Percentiles rank a stretch among this genome's conserved stretches.
These are phyloP conservation scores for Frieseomelitta varia DNA, from an alignment of 1,140 invertebrate genomes.

Conservation along the genomic window DNA sequence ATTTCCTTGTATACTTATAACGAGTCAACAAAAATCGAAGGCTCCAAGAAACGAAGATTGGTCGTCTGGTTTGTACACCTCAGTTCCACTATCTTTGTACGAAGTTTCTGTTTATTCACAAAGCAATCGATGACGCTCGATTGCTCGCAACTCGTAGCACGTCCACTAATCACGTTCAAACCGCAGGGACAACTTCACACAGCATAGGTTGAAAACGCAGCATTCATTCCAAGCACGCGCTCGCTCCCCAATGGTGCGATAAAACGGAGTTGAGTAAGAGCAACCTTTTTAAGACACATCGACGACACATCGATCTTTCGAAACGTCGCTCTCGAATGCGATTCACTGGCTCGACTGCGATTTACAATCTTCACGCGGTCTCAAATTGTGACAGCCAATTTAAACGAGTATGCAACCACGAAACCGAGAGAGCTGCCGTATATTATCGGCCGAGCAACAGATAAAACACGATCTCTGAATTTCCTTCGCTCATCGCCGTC, in stretches of 20 bases:
- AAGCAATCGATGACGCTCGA: background rate
- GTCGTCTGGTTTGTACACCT: background rate
- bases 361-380: conserved; percentile 10
- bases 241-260: conserved; percentile 41
- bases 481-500: conserved; percentile 1
- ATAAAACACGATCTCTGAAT: background rate
- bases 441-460: background rate
- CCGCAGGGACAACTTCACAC: background rate
- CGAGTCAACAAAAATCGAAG: background rate
- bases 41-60: background rate
- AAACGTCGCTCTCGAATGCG: conserved; percentile 34
- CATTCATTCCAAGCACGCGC: conserved; percentile 32
- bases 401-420: conserved; percentile 1
- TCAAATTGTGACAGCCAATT: conserved; percentile 43
- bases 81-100: background rate
- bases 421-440: background rate
- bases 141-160: conserved; percentile 1
- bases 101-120: conserved; percentile 32
- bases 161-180: conserved; percentile 35
- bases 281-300: conserved; percentile 48
- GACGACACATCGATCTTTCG: conserved; percentile 52
- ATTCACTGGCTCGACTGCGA: conserved; percentile 29
- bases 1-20: background rate
- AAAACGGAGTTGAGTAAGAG: conserved; percentile 54
- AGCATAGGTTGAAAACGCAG: conserved; percentile 16